Evolutionary conservation across 2,113 vertebrate genomes (phyloP).

Genomic region (Oreocharis arfaki): DNA sequence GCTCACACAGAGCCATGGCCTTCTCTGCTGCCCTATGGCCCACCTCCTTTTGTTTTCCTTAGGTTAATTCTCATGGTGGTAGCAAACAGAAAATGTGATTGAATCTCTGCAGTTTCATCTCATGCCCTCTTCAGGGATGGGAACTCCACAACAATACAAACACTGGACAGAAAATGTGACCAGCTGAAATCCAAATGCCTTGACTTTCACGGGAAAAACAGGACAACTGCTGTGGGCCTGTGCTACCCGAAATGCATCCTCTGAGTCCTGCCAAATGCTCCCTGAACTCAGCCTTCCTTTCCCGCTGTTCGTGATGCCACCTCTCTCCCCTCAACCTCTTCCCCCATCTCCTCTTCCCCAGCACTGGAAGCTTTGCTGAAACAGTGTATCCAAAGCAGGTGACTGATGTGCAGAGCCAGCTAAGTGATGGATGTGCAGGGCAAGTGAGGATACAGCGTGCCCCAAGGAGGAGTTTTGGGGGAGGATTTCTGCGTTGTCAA

Average conservation of each 20-base stretch:
- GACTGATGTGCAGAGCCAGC: background rate
- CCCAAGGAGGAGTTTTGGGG: background rate
- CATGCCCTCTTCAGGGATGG: fast-evolving
- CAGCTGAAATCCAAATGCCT: background rate
- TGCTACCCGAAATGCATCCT: background rate
- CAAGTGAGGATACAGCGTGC: background rate
- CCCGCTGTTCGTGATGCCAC: fast-evolving
- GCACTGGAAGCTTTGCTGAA: background rate
- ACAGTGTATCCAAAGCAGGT: background rate
- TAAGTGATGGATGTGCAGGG: background rate
- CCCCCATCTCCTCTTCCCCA: background rate
- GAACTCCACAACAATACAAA: background rate
- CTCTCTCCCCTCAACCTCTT: background rate
- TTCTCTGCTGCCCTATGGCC: background rate
- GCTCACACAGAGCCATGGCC: background rate
- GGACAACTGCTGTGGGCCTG: background rate
- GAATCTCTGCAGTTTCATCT: background rate
- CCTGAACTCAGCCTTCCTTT: background rate
- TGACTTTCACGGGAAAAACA: background rate
- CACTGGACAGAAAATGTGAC: background rate
- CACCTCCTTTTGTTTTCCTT: background rate
- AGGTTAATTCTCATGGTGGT: background rate
- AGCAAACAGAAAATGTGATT: background rate
- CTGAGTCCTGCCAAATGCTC: background rate
- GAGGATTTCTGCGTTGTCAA: background rate